Evolutionary conservation across 2,113 vertebrate species (phyloP).

Genomic region (Periophthalmodon schlosseri): DNA sequence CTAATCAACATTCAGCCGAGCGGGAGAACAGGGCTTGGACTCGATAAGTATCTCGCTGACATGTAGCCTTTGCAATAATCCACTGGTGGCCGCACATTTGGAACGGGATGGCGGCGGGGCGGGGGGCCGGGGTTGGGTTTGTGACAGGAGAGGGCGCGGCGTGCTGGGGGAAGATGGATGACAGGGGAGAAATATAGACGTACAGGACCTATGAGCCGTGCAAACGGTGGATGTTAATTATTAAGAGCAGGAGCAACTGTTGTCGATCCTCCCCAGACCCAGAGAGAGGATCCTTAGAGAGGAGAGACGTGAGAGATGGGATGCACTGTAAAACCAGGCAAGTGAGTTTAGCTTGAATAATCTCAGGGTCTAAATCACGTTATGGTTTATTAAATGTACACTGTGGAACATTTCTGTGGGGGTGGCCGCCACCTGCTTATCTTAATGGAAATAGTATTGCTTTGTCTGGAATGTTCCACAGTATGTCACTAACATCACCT

Average conservation of each 20-base stretch:
- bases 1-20: conserved; percentile 72
- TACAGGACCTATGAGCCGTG: conserved; percentile 26
- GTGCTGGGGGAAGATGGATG: conserved; percentile 30
- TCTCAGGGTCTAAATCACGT: not conserved
- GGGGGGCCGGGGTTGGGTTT: conserved; percentile 32
- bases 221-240: conserved; percentile 51
- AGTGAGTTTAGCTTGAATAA: not conserved
- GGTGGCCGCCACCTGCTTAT: too few species aligned
- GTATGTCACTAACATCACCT: not conserved
- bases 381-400: too few species aligned
- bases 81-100: conserved; percentile 66
- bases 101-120: conserved; percentile 59
- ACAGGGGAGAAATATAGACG: conserved; percentile 26
- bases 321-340: not conserved
- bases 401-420: too few species aligned
- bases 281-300: conserved; percentile 17
- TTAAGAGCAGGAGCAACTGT: conserved; percentile 54
- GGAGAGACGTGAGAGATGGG: not conserved
- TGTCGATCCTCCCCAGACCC: conserved; percentile 36
- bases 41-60: conserved; percentile 72
- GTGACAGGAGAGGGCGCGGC: conserved; percentile 12
- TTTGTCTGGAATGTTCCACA: too few species aligned
- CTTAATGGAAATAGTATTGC: too few species aligned
- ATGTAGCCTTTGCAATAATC: conserved; percentile 74
- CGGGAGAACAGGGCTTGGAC: conserved; percentile 47